A percentile compares a stretch with the other conserved stretches of the same genome.
phyloP scores from a whole-genome alignment of 2,113 vertebrate genomes.

The Nansenia antarctica region DNA sequence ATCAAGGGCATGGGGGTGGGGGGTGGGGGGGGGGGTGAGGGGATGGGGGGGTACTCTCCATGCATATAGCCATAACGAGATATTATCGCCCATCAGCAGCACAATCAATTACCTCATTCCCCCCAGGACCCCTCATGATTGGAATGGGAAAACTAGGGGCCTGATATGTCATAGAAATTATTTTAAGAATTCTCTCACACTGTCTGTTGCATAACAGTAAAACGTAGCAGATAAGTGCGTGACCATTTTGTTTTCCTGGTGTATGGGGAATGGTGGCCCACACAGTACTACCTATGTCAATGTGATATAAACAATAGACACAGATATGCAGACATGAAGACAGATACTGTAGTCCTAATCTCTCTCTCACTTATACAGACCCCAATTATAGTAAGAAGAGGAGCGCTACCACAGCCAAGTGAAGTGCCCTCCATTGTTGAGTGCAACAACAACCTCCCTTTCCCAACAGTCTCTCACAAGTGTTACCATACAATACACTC shows the following conservation, averaged over 20 bases:
- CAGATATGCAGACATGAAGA: no score
- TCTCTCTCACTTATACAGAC: background rate
- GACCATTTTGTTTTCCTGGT: no score
- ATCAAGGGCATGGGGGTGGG: conserved; percentile 70
- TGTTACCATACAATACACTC: background rate
- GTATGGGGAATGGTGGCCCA: no score
- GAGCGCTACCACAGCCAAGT: background rate
- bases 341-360: no score
- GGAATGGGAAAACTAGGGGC: conserved; percentile 34
- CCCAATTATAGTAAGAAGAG: background rate
- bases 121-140: conserved; percentile 47
- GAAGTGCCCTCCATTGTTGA: conserved; percentile 4
- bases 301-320: no score
- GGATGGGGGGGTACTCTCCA: conserved; percentile 38
- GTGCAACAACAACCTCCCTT: background rate
- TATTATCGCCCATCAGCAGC: conserved; percentile 67
- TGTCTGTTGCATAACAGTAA: no score
- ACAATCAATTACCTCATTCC: conserved; percentile 67
- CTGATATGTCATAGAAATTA: conserved; percentile 45
- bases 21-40: conserved; percentile 45
- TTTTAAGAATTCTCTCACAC: conserved; percentile 29
- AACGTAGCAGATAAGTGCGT: no score
- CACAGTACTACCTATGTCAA: no score
- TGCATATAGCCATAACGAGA: conserved; percentile 70
- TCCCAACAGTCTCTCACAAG: background rate